phyloP scores from a whole-genome alignment of 2,113 vertebrate genomes.

The Reinhardtius hippoglossoides region DNA sequence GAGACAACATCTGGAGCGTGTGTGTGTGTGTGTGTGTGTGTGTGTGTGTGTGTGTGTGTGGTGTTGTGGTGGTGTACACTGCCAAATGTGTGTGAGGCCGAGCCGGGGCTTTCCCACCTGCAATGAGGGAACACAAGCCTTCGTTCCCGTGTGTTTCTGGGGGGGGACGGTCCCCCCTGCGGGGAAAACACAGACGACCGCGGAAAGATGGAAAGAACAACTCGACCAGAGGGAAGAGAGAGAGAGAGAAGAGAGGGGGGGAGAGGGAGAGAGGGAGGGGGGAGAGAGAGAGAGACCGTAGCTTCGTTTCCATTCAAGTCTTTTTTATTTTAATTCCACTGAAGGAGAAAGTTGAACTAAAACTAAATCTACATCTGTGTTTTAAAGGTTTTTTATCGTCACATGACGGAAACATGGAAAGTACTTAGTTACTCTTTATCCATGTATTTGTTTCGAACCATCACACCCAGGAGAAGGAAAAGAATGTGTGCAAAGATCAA shows the following conservation, averaged over 20 bases:
- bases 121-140: slow-evolving; percentile 68
- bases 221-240: not conserved
- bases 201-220: slow-evolving; percentile 69
- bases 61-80: not conserved
- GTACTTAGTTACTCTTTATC: too few species aligned
- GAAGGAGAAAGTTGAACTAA: too few species aligned
- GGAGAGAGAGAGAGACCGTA: not conserved
- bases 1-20: slow-evolving; percentile 56
- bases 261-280: not conserved
- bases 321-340: too few species aligned
- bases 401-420: too few species aligned
- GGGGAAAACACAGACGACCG: slow-evolving; percentile 64
- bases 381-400: too few species aligned
- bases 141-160: slow-evolving; percentile 49
- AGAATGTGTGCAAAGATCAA: too few species aligned
- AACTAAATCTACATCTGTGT: too few species aligned
- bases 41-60: slow-evolving; percentile 32
- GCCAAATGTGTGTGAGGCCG: slow-evolving; percentile 9
- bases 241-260: too few species aligned
- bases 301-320: too few species aligned
- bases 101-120: slow-evolving; percentile 63
- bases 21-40: slow-evolving; percentile 47
- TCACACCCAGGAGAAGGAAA: too few species aligned
- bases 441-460: too few species aligned
- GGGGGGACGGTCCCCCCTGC: too few species aligned